Evolutionary conservation across 2,888 invertebrate genomes (phyloP).

Genomic region (Xanthia togata): DNA sequence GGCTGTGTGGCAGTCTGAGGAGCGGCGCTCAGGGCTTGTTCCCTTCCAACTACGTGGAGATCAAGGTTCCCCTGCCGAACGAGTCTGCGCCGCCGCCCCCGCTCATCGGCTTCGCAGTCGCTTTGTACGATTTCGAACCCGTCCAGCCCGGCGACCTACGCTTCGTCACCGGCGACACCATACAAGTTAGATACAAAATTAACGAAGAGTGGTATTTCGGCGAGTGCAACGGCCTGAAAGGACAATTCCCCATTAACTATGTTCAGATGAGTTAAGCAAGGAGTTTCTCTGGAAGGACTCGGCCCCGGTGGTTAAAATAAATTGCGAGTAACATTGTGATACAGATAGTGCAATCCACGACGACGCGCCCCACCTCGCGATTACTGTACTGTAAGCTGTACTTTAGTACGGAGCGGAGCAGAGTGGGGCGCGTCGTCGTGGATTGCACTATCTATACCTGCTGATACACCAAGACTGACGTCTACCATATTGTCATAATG

Average conservation of each 20-base stretch:
- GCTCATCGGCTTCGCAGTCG: conserved; percentile 87
- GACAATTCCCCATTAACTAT: conserved; percentile 95
- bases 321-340: conserved; percentile 57
- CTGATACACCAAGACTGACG: conserved; percentile 72
- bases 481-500: conserved; percentile 66
- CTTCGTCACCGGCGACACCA: conserved; percentile 83
- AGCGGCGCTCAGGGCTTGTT: conserved; percentile 94
- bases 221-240: conserved; percentile 91
- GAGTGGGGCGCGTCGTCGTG: no score
- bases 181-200: conserved; percentile 92
- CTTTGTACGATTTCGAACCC: conserved; percentile 93
- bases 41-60: conserved; percentile 94
- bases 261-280: conserved; percentile 89
- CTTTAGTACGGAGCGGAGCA: no score
- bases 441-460: no score
- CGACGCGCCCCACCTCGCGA: no score
- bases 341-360: no score
- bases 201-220: conserved; percentile 95
- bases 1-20: conserved; percentile 94
- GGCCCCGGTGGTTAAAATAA: conserved; percentile 39
- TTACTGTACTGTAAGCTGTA: no score
- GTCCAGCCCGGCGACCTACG: conserved; percentile 87
- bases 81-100: conserved; percentile 69
- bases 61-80: conserved; percentile 92
- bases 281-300: conserved; percentile 41